Base-by-base conservation (phyloP, 2,888 invertebrate species). In the Netelia melanura region DNA sequence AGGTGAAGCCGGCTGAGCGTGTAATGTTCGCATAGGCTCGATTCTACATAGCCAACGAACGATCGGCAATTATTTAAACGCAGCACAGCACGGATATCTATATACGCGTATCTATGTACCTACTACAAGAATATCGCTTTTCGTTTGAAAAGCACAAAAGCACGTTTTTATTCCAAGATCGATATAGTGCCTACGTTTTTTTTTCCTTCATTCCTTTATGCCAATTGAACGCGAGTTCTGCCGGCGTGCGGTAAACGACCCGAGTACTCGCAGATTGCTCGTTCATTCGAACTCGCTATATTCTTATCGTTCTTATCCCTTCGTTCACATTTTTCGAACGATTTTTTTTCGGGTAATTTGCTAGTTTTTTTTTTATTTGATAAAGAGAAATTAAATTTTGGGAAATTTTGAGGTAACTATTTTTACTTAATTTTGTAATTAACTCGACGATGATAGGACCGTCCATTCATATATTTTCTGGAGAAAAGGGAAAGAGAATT, bases 11-110 rank as follows among this genome's bases (percentile, higher is more conserved):
- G 78, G 68, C 68, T 77, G 43, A 85, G 70, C 81, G 84, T 85
- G 81, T 75, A 78, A 85, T 71, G 78, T 81, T 85, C 77, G 65
- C 81, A 61, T 70, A 67, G 68, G 64, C 74, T 54, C 78, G 65
- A 77, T 65, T 38, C 64, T 25, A 65, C 74, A 68, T 74, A 79
- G 44, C 70, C 30, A 74, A 81, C 74, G 74, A 81, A 78, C 70
- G 43, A 81, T 84, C 70, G 30, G 78, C 44, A 81, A 81, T 81
- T 81, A 78, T 81, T 84, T 64, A 81, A 78, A 81, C 74, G 58
- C 58, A 74, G 64, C 62, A 30, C 44, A 61, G 68, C 62, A 54
- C 62, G 43, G 48, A 70, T 58, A 77, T 61, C 30, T 61, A 43
- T 61, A 43, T 38, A 54, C 21, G 23, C 14, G 2, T 10, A 48